Percentiles rank a stretch among this genome's conserved stretches.
Conservation (phyloP, 37 sponge, comb jelly and placozoan species). For the Spongilla lacustris region DNA sequence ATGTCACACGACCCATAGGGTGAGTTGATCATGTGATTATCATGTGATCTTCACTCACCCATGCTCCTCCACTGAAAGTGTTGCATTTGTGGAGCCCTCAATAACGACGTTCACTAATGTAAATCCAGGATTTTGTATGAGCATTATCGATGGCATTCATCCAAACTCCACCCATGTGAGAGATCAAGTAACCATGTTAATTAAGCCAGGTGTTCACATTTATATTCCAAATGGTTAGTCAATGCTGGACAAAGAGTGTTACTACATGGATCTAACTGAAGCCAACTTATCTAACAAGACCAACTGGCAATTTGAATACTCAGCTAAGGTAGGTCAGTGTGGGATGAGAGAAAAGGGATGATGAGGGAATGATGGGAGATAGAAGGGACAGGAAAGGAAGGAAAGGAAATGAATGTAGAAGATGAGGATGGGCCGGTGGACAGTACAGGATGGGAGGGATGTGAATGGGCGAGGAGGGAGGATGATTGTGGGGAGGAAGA, state of each 20-base stretch:
- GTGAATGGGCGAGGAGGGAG: too few species aligned
- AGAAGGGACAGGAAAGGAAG: too few species aligned
- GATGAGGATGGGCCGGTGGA: too few species aligned
- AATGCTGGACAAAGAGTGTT: constrained; percentile 74
- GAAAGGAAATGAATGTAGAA: too few species aligned
- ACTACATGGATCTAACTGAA: constrained; percentile 78
- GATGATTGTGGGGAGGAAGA: too few species aligned
- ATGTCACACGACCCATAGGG: constrained; percentile 66
- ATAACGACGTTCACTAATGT: constrained; percentile 66
- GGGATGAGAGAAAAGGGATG: too few species aligned
- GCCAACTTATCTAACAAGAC: constrained; percentile 75
- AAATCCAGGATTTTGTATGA: constrained; percentile 77
- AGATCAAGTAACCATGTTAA: not conserved
- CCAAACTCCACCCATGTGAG: constrained; percentile 58
- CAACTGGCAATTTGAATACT: constrained; percentile 85
- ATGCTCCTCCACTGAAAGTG: constrained; percentile 4
- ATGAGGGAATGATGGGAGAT: too few species aligned
- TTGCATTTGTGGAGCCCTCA: constrained; percentile 76
- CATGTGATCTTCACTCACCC: not conserved
- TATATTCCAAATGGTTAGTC: constrained; percentile 18
- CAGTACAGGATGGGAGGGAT: too few species aligned
- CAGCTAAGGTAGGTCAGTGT: constrained; percentile 80
- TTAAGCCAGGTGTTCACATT: not conserved
- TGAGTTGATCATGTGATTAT: constrained; percentile 20
- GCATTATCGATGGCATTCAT: constrained; percentile 81